Evolutionary conservation across 2,113 vertebrate species (phyloP).

Genomic region (Paratilapia polleni): DNA sequence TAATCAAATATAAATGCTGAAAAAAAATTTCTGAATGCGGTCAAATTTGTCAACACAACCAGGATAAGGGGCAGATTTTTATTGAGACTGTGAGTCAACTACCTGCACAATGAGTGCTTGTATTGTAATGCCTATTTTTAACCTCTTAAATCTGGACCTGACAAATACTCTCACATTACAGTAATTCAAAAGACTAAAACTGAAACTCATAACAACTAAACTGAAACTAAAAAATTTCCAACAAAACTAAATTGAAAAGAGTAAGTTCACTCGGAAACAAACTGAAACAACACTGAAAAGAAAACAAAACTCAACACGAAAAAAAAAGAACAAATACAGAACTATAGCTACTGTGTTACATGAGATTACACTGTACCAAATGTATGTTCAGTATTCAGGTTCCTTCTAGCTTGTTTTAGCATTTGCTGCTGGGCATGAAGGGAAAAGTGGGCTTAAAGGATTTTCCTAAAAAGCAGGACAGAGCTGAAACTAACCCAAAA

Average conservation of each 20-base stretch:
- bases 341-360: background rate
- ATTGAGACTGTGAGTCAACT: background rate
- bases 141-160: background rate
- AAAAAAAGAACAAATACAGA: background rate
- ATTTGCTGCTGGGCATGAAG: background rate
- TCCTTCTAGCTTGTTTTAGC: background rate
- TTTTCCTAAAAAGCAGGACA: background rate
- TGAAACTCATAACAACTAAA: background rate
- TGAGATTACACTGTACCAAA: background rate
- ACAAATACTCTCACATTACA: background rate
- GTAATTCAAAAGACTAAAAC: background rate
- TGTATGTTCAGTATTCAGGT: background rate
- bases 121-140: background rate
- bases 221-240: too few relatives aligned
- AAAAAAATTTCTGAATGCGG: background rate
- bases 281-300: too few relatives aligned
- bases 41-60: background rate
- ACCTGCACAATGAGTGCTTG: background rate
- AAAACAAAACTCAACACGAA: too few relatives aligned
- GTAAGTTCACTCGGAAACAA: too few relatives aligned
- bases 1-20: rapidly evolving
- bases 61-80: background rate
- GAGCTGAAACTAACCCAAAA: background rate
- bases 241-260: too few relatives aligned
- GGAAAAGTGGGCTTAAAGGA: rapidly evolving